Evolutionary conservation across 2,113 vertebrate species (phyloP).

Genomic region (Marmota monax): DNA sequence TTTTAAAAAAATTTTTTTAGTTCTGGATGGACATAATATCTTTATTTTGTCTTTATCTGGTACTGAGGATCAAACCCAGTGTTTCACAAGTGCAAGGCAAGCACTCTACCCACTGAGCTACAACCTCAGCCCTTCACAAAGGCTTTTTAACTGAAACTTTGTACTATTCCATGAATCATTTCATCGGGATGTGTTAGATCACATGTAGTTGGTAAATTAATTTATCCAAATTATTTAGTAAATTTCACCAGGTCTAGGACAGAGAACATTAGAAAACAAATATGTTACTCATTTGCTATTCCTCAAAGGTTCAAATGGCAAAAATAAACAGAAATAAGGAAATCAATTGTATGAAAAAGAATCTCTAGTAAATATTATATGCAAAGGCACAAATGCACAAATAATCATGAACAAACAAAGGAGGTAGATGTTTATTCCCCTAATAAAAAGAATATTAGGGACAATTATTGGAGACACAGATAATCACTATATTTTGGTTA

Average conservation of each 20-base stretch:
- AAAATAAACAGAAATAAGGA: neutral
- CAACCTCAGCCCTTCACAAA: neutral
- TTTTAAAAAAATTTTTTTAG: neutral
- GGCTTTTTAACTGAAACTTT: neutral
- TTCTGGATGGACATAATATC: too few species aligned
- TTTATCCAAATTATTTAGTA: neutral
- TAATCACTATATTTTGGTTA: neutral
- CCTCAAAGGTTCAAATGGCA: neutral
- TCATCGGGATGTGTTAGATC: neutral
- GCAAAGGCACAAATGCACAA: neutral
- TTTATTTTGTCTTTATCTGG: too few species aligned
- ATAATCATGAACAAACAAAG: neutral
- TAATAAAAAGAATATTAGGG: neutral
- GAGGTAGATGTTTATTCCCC: neutral
- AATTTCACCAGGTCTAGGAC: neutral
- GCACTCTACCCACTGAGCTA: too few species aligned
- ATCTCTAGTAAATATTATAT: neutral
- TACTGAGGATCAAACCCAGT: too few species aligned
- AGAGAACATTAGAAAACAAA: neutral
- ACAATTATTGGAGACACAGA: neutral
- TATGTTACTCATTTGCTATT: neutral
- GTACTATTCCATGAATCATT: neutral
- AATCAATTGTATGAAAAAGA: neutral
- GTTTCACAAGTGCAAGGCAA: too few species aligned
- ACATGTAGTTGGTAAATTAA: neutral